These are phyloP conservation scores for Meganola albula DNA, from an alignment of 2,888 invertebrate species.

Conservation along the genomic window DNA sequence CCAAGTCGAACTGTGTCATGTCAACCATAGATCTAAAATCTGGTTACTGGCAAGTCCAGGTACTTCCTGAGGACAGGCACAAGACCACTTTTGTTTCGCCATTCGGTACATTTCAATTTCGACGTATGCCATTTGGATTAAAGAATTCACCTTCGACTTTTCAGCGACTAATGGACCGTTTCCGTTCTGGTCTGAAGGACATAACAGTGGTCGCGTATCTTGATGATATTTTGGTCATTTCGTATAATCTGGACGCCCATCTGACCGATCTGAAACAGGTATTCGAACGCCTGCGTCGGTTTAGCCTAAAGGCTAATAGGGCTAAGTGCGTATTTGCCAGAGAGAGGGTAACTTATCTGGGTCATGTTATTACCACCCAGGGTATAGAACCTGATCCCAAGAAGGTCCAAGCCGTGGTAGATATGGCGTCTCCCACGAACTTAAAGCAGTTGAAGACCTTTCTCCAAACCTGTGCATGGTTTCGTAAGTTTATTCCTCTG, in stretches of 20 bases:
- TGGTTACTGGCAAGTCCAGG: too few species aligned
- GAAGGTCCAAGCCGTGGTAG: constrained; percentile 2
- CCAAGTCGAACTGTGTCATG: too few species aligned
- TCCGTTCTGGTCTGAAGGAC: background rate
- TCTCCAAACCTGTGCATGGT: too few species aligned
- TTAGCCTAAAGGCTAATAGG: too few species aligned
- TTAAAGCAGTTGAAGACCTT: constrained; percentile 1
- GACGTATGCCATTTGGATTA: constrained; percentile 1
- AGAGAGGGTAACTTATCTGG: background rate
- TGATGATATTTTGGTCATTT: background rate
- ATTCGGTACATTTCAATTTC: constrained; percentile 1
- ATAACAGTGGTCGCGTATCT: background rate
- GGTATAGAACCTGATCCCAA: constrained; percentile 3
- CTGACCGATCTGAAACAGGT: background rate
- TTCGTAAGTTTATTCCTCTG: constrained; percentile 1
- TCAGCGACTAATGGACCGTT: constrained; percentile 2
- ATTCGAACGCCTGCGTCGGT: too few species aligned
- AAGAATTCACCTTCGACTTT: constrained; percentile 1
- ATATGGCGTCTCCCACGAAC: background rate
- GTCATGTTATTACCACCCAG: background rate
- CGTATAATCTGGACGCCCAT: background rate
- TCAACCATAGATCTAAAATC: too few species aligned
- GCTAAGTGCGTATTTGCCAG: constrained; percentile 5
- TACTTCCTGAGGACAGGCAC: too few species aligned
- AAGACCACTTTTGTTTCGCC: too few species aligned